A percentile compares a stretch with the other conserved stretches of the same genome.
Evolutionary conservation across 1,140 invertebrate genomes (phyloP).

Genomic region (Ladona fulva): DNA sequence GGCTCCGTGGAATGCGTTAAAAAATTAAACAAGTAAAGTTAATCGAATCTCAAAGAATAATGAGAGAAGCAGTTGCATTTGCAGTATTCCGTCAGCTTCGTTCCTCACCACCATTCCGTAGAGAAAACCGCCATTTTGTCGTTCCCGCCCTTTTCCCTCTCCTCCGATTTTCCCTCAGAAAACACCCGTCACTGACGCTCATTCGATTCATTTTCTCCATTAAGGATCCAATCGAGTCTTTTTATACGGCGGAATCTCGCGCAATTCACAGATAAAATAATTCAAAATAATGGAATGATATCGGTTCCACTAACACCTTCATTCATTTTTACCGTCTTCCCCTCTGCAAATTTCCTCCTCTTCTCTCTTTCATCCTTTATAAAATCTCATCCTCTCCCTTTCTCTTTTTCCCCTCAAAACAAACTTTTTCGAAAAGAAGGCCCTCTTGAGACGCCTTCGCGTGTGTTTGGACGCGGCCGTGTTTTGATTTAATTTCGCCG

Average conservation of each 20-base stretch:
- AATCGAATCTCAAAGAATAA: no score
- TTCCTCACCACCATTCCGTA: no score
- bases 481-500: not conserved
- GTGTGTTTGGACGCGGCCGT: not conserved
- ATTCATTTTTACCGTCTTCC: not conserved
- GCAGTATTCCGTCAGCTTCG: no score
- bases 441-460: not conserved
- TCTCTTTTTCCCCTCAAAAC: not conserved
- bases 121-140: no score
- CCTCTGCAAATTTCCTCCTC: not conserved
- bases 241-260: conserved; percentile 9
- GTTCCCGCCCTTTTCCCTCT: not conserved
- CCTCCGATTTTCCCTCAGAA: conserved; percentile 12
- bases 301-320: conserved; percentile 18
- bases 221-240: conserved; percentile 26
- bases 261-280: conserved; percentile 28
- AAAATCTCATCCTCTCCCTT: not conserved
- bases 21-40: no score
- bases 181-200: conserved; percentile 27
- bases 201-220: conserved; percentile 31
- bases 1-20: no score
- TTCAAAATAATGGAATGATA: conserved; percentile 29
- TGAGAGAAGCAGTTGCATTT: no score
- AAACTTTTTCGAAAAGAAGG: not conserved
- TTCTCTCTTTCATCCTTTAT: not conserved